Evolutionary conservation across 2,113 vertebrate genomes (phyloP), one percentile per base, ranked within the genome.

Genomic region (Microtus montanus): DNA sequence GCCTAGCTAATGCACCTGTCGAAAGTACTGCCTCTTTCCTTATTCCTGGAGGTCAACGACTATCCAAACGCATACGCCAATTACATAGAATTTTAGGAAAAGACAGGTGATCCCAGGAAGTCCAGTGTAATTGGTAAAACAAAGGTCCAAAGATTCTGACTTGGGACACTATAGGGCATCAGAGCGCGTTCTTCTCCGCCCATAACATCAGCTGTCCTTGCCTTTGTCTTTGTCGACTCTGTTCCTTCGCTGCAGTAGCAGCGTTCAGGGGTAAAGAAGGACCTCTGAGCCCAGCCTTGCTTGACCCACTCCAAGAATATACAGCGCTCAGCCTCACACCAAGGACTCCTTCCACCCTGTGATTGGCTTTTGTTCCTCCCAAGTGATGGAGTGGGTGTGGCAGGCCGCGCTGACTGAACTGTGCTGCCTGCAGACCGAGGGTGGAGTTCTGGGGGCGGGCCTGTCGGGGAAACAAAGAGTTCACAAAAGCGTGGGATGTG

Each of bases 381-480:
- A 7, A 86, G 71, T n/a, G 83, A 73, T 79, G 87, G 63, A 41
- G 89, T 94, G 94, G 94, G 96, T 74, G 96, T 93, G 95, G 94
- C 94, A 15, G 78, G 68, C 47, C 2, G 13, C 20, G 26, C 68
- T 0, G 83, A 1, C 33, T 87, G 90, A 82, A 74, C 90, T 3
- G 47, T 41, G 58, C 64, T 0, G 64, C 52, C 3, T 79, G 64
- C 92, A 28, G 70, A 84, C 71, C 26, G 14, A 80, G 95, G 96
- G 85, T 75, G 95, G 94, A 83, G 93, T 41, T 26, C 61, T 2
- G 20, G 73, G 44, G 97, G 95, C 87, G 95, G 94, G 77, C 73
- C 91, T 91, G 92, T 35, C 47, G 58, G 95, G n/a, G n/a, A 92
- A 98, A 98, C 97, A 98, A 98, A 98, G 97, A 44, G 82, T 73